Percentiles rank a stretch among this genome's conserved stretches.
Conservation (phyloP, 1,140 invertebrate genomes). For the Drosophila auraria region DNA sequence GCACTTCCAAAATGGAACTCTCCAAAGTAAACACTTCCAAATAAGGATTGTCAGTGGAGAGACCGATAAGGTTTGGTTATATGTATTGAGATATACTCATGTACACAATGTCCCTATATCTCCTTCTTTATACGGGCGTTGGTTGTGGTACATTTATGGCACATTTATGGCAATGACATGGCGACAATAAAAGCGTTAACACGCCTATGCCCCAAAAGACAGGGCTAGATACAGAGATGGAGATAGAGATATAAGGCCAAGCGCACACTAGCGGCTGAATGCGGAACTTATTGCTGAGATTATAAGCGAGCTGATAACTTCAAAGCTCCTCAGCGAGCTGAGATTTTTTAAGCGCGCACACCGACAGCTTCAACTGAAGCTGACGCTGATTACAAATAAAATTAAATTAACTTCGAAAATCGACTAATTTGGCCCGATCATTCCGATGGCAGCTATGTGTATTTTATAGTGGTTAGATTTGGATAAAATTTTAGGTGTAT, state of each 20-base stretch:
- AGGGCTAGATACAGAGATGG: slow-evolving; percentile 3
- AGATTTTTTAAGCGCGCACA: too few relatives aligned
- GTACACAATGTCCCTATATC: slow-evolving; percentile 14
- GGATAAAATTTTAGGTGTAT: too few relatives aligned
- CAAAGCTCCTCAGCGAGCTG: too few relatives aligned
- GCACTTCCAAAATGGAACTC: slow-evolving; percentile 10
- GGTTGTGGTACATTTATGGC: slow-evolving; percentile 22
- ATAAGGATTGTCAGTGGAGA: neutral
- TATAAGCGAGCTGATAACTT: too few relatives aligned
- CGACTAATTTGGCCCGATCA: too few relatives aligned
- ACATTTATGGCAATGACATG: slow-evolving; percentile 63
- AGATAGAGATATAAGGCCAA: neutral
- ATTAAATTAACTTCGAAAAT: too few relatives aligned
- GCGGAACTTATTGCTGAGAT: too few relatives aligned
- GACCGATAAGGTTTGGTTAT: slow-evolving; percentile 10
- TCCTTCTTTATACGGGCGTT: slow-evolving; percentile 27
- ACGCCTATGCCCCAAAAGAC: slow-evolving; percentile 49
- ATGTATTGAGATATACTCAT: slow-evolving; percentile 1
- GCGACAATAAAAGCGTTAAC: slow-evolving; percentile 75
- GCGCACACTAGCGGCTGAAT: too few relatives aligned
- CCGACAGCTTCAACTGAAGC: too few relatives aligned
- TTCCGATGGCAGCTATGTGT: too few relatives aligned
- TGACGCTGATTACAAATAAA: too few relatives aligned
- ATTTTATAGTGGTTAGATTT: too few relatives aligned
- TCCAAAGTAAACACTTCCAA: slow-evolving; percentile 5